A percentile compares a stretch with the other conserved stretches of the same genome.
Conservation (phyloP, 2,888 invertebrate species). For the Chrysopilus asiliformis region DNA sequence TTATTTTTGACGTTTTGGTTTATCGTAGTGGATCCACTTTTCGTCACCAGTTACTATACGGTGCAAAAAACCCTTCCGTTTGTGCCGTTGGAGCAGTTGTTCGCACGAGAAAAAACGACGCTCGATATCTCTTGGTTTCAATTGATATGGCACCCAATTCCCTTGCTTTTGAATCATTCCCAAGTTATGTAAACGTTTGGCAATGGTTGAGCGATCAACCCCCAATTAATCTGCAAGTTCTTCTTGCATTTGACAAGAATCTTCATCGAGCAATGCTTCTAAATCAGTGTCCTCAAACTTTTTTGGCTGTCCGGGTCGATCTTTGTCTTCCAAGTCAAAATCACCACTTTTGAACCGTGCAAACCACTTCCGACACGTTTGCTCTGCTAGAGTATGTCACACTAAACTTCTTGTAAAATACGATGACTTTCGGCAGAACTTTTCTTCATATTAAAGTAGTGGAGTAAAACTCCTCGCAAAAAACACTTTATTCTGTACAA, state of each 20-base stretch:
- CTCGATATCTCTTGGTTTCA: constrained; percentile 10
- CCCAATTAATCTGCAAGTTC: constrained; percentile 10
- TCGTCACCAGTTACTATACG: too few species aligned
- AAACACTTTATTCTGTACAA: not conserved
- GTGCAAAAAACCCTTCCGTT: too few species aligned
- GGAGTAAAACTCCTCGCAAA: not conserved
- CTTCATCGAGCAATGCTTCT: constrained; percentile 13
- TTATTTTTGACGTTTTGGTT: constrained; percentile 3
- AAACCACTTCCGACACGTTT: not conserved
- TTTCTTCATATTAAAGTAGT: not conserved
- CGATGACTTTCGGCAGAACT: not conserved
- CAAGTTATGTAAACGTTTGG: not conserved
- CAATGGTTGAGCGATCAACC: constrained; percentile 8
- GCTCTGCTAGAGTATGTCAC: too few species aligned
- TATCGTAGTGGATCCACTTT: constrained; percentile 4
- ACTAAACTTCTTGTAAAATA: not conserved
- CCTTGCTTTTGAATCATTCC: constrained; percentile 9
- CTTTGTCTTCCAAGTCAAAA: constrained; percentile 14
- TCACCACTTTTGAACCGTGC: constrained; percentile 7
- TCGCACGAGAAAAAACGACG: not conserved
- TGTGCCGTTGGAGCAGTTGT: too few species aligned
- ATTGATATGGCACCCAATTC: constrained; percentile 10
- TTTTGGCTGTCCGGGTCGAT: constrained; percentile 6
- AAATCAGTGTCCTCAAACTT: constrained; percentile 11
- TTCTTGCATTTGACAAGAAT: constrained; percentile 10